Evolutionary conservation across 2,113 vertebrate genomes (phyloP).

Genomic region (Poicephalus meyeri): DNA sequence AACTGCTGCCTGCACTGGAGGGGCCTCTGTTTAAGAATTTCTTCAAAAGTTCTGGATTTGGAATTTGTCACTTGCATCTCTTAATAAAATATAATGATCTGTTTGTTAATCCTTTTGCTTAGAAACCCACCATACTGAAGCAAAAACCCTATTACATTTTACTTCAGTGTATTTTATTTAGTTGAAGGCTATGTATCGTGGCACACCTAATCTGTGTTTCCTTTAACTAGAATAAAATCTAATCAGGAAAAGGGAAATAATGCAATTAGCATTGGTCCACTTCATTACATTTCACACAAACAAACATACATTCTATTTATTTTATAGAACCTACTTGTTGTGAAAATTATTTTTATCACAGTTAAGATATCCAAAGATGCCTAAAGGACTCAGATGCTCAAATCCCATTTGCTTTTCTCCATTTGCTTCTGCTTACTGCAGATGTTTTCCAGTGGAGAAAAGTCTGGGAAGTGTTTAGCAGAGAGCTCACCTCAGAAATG

Average conservation of each 20-base stretch:
- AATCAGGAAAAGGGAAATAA: neutral
- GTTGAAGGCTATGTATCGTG: neutral
- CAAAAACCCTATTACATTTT: neutral
- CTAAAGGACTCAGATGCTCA: neutral
- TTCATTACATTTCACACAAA: neutral
- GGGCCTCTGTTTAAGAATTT: neutral
- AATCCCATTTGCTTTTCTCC: conserved; percentile 1
- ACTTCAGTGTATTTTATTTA: neutral
- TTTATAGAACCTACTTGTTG: neutral
- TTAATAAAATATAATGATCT: neutral
- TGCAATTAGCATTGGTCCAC: neutral
- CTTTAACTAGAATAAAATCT: neutral
- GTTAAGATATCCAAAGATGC: neutral
- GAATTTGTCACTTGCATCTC: neutral
- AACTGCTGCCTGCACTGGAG: neutral
- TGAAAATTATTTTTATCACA: conserved; percentile 3
- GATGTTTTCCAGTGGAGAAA: neutral
- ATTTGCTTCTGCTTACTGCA: conserved; percentile 18
- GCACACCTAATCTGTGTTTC: neutral
- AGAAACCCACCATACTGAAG: neutral
- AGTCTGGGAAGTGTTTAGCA: conserved; percentile 27
- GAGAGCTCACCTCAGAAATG: conserved; percentile 17
- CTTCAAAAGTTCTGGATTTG: neutral
- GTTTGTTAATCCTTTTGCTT: neutral
- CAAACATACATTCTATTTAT: neutral